Conservation (phyloP, 2,797 vertebrate genomes). For the Crenichthys baileyi region DNA sequence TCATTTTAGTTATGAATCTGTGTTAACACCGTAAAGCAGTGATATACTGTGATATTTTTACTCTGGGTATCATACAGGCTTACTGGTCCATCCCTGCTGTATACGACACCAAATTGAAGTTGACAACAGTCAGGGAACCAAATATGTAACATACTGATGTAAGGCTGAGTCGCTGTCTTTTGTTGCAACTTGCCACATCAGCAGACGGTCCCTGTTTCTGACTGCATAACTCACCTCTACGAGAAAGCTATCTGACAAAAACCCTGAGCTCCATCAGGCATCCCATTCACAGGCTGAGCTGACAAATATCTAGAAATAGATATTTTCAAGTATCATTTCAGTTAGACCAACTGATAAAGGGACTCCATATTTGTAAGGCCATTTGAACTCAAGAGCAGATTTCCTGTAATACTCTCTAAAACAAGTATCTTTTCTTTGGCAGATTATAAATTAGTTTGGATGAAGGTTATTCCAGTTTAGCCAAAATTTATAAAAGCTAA, state of each 20-base stretch:
- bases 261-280: conserved; percentile 8
- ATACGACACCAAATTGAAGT: not conserved
- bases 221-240: conserved; percentile 26
- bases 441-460: not conserved
- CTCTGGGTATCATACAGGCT: not conserved
- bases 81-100: not conserved
- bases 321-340: conserved; percentile 23
- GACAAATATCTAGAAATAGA: conserved; percentile 4
- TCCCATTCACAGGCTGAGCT: conserved; percentile 24
- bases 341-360: conserved; percentile 13
- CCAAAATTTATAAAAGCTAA: not conserved
- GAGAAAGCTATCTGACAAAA: conserved; percentile 19
- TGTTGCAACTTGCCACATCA: conserved; percentile 28
- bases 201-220: conserved; percentile 36
- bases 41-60: not conserved
- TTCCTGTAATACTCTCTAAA: conserved; percentile 6
- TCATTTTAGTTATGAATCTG: not conserved
- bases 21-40: not conserved
- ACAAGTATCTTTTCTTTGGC: no score
- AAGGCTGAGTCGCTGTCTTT: conserved; percentile 32
- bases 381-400: conserved; percentile 7
- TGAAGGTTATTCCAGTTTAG: not conserved
- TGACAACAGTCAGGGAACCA: not conserved
- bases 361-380: not conserved
- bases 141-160: not conserved